A percentile compares a stretch with the other conserved stretches of the same genome.
Evolutionary conservation across 2,797 vertebrate genomes (phyloP).

Genomic region (Paguma larvata): DNA sequence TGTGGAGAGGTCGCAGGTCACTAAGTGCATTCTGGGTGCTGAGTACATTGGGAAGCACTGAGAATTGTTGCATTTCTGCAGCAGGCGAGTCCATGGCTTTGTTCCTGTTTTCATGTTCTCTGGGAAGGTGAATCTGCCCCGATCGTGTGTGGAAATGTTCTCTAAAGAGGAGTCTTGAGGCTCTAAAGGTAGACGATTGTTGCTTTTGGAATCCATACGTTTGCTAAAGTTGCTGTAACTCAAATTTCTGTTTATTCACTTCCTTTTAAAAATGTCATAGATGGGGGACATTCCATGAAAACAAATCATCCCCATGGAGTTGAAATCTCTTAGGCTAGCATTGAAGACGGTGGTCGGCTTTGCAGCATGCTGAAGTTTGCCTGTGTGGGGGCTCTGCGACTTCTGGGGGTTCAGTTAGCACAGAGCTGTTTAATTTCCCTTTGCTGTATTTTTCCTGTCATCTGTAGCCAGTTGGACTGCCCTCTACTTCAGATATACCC

Average conservation of each 20-base stretch:
- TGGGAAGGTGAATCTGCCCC: neutral
- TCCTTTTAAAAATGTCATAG: conserved; percentile 27
- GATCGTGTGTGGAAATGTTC: neutral
- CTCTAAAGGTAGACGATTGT: neutral
- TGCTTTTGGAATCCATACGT: neutral
- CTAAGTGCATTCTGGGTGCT: neutral
- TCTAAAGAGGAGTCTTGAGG: neutral
- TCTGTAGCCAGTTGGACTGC: neutral
- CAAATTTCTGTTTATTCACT: conserved; percentile 1
- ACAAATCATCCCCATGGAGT: neutral
- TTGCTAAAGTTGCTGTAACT: conserved; percentile 15
- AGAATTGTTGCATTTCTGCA: neutral
- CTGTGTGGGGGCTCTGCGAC: neutral
- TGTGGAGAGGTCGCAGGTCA: neutral
- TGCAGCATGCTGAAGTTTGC: neutral
- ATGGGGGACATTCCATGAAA: neutral
- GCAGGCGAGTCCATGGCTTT: neutral
- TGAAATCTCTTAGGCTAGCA: neutral
- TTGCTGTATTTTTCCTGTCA: neutral
- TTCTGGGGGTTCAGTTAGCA: neutral
- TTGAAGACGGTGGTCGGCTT: neutral
- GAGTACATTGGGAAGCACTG: neutral
- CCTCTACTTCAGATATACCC: neutral
- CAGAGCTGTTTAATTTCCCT: neutral
- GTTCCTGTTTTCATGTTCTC: neutral